These are phyloP conservation scores for Phoenoteleia sp. DNA, from an alignment of 2,888 invertebrate species.

Conservation along the genomic window DNA sequence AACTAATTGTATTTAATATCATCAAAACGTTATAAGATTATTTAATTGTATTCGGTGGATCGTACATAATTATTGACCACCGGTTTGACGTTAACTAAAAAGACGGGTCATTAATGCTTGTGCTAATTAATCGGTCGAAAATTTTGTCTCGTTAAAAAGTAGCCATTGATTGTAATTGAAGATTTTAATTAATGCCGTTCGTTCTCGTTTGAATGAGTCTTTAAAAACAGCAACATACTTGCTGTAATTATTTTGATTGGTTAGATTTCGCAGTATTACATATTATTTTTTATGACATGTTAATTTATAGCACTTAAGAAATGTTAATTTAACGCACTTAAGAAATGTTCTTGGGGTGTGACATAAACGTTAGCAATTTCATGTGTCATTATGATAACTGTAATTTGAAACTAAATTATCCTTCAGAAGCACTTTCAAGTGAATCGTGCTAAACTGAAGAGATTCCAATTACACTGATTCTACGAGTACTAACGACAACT, in stretches of 20 bases:
- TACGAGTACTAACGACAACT: constrained; percentile 37
- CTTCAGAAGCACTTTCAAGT: constrained; percentile 45
- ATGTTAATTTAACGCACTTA: no score
- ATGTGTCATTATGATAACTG: constrained; percentile 12
- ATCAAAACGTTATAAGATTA: not conserved
- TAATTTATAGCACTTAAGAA: no score
- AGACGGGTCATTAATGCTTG: not conserved
- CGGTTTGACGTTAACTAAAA: constrained; percentile 26
- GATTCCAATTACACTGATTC: constrained; percentile 49
- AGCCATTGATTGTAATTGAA: constrained; percentile 18
- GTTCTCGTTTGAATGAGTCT: not conserved
- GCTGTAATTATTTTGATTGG: not conserved
- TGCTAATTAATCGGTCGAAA: constrained; percentile 27
- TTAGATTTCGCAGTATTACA: no score
- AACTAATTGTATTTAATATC: not conserved
- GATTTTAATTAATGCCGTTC: constrained; percentile 37
- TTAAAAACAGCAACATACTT: not conserved
- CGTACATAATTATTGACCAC: constrained; percentile 1
- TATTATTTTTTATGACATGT: no score
- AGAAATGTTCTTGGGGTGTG: no score
- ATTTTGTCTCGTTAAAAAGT: constrained; percentile 36
- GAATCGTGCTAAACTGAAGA: constrained; percentile 47
- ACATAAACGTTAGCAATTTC: not conserved
- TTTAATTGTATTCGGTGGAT: constrained; percentile 12
- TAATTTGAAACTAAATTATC: constrained; percentile 52